A percentile compares a stretch with the other conserved stretches of the same genome.
Conservation (phyloP, 2,797 vertebrate species). For the Acanthiza pusilla region DNA sequence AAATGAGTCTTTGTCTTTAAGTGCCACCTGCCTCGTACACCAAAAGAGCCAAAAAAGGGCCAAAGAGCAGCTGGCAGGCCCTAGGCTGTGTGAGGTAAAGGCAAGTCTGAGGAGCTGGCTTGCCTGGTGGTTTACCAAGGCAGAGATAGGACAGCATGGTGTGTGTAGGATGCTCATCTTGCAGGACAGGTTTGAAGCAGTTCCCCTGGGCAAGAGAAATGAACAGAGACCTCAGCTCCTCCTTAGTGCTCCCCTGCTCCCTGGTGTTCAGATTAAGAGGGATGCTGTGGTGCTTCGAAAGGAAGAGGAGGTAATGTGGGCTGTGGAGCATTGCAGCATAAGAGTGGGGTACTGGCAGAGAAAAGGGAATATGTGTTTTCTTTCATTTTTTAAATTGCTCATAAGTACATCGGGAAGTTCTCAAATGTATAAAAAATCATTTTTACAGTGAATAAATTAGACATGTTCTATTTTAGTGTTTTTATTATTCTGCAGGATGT, state of each 20-base stretch:
- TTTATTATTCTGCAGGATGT: conserved; percentile 29
- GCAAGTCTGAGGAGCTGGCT: not conserved
- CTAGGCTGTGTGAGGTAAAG: not conserved
- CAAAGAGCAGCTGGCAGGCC: not conserved
- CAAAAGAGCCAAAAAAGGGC: not conserved
- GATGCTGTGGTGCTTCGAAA: not conserved
- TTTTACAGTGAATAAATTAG: not conserved
- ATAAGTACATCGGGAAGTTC: not conserved
- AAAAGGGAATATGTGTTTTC: not conserved
- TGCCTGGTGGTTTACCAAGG: not conserved
- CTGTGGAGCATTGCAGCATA: not conserved
- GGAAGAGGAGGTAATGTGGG: not conserved
- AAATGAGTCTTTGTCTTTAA: not conserved
- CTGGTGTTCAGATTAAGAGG: not conserved
- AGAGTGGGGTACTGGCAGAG: not conserved
- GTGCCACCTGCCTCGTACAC: not conserved
- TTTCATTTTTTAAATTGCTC: not conserved
- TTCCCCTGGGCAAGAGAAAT: not conserved
- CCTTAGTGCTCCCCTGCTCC: not conserved
- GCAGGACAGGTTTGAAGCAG: not conserved
- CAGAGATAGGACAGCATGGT: not conserved
- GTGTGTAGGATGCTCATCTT: not conserved
- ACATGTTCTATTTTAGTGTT: not conserved
- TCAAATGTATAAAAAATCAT: not conserved
- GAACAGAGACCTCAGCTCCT: accelerated